Evolutionary conservation across 2,113 vertebrate genomes (phyloP), one percentile per base, ranked within the genome.

Genomic region (Aphyosemion australe): DNA sequence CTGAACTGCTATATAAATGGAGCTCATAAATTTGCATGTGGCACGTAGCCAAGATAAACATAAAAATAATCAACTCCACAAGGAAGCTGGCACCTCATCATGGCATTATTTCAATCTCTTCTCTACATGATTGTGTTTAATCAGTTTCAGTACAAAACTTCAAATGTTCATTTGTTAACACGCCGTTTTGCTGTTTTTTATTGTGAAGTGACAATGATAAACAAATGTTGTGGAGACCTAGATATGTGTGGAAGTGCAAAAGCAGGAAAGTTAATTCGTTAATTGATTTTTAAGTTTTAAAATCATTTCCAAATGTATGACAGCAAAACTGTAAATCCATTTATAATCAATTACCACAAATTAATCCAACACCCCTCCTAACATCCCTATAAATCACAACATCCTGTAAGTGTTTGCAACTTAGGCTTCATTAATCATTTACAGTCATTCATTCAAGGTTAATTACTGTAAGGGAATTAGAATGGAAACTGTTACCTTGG

Each of bases 401-500:
- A 59, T 72, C 20, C 13, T 43, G 15, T 62, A 47, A 61, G 21
- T n/a, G 41, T 15, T 14, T 52, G 13, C 26, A 64, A 59, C 34
- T 49, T 54, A 12, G 34, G 49, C 42, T 67, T 59, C 19, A 32
- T 69, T 5, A 42, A 69, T 72, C 69, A 64, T 64, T 63, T 32
- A 8, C 41, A 31, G 13, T 26, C 46, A 37, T 43, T 62, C 16
- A 56, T 64, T 74, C 18, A 55, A 79, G 72, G 59, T 67, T 66
- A 66, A 79, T 72, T 54, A 49, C 50, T 69, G 39, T 12, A 45
- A 53, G 15, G 16, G 60, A 61, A 60, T 16, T 26, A 67, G 41
- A 0, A 18, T 2, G 2, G 51, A 64, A 53, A 42, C 9, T 21
- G 16, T 55, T 61, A 31, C 12, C 51, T 41, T 45, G 51, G 18